Evolutionary conservation across 2,113 vertebrate species (phyloP).

Genomic region (Micromys minutus): DNA sequence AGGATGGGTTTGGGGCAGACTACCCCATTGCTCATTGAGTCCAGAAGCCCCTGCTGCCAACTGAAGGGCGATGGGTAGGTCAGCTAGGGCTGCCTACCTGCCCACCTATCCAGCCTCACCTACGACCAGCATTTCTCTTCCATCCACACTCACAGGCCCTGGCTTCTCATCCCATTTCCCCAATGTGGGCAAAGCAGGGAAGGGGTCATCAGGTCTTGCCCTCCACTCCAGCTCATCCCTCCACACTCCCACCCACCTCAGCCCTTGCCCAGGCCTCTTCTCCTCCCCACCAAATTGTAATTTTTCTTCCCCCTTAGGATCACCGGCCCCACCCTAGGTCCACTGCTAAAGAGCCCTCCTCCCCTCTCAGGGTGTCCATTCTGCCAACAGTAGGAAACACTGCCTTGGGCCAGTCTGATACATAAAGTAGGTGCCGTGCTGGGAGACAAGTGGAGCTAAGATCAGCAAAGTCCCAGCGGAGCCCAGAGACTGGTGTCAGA

Average conservation of each 20-base stretch:
- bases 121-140: slow-evolving; percentile 20
- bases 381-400: slow-evolving; percentile 20
- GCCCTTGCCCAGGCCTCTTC: slow-evolving; percentile 58
- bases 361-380: slow-evolving; percentile 2
- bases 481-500: slow-evolving; percentile 20
- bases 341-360: slow-evolving; percentile 42
- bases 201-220: slow-evolving; percentile 82
- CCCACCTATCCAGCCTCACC: slow-evolving; percentile 37
- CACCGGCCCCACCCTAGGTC: slow-evolving; percentile 3
- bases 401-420: background rate
- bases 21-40: background rate
- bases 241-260: slow-evolving; percentile 39
- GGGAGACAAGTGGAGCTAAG: background rate
- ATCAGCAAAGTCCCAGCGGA: background rate
- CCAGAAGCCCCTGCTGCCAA: slow-evolving; percentile 51
- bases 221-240: slow-evolving; percentile 72
- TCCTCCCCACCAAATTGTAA: slow-evolving; percentile 33
- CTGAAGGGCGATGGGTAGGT: slow-evolving; percentile 39
- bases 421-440: background rate
- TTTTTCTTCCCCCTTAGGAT: background rate
- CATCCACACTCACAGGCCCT: slow-evolving; percentile 58
- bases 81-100: slow-evolving; percentile 12
- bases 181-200: slow-evolving; percentile 71
- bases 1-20: background rate
- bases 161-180: slow-evolving; percentile 59